Base-by-base conservation (phyloP, 1,140 invertebrate genomes). In the Atopsyche davidsoni region DNA sequence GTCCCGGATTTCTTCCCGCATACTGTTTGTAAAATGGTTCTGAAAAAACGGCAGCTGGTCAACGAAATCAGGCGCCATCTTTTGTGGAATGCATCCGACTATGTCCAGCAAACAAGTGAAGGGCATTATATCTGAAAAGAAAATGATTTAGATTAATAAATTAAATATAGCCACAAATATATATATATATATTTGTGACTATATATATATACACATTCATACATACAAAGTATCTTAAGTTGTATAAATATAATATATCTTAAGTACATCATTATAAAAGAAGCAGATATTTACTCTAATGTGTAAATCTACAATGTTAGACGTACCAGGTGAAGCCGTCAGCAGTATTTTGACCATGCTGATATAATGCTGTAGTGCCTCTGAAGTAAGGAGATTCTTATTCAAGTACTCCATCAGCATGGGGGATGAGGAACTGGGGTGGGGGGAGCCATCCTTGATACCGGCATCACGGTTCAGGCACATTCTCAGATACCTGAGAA, bases 61-160 rank as follows among this genome's bases (percentile, higher is more conserved):
- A 1, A 73, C 64, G 59, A 81, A 76, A 49, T 78, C 68, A 10
- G 74, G 60, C 4, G 80, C 69, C 58, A 85, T 72, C 35, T 76
- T 67, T 31, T 79, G 69, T 1, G 83, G 79, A 34, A 80, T 74
- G 57, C 82, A 82, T 4, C 86, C 85, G 18, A 87, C 72, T 11
- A 87, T 68, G 69, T 89, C 87, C 36, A 89, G 64, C 55, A 89
- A 70, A 57, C 82, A 87, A 53, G 79, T 80, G 49, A 90, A 64
- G 0, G 83, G 71, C 62, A 80, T 74, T 45, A 78, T 59, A 61
- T 76, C 79, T 82, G 59, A 31, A 70, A 64, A 51, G 41, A 58
- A 32, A 31, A 46, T 50, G n/a, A n/a, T n/a, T n/a, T 23, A 17
- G 18, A 41, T 28, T 34, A 53, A 28, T n/a, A n/a, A n/a, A n/a